A percentile compares a stretch with the other conserved stretches of the same genome.
Evolutionary conservation across 2,888 invertebrate species (phyloP).

Genomic region (Taphrorychus bicolor): DNA sequence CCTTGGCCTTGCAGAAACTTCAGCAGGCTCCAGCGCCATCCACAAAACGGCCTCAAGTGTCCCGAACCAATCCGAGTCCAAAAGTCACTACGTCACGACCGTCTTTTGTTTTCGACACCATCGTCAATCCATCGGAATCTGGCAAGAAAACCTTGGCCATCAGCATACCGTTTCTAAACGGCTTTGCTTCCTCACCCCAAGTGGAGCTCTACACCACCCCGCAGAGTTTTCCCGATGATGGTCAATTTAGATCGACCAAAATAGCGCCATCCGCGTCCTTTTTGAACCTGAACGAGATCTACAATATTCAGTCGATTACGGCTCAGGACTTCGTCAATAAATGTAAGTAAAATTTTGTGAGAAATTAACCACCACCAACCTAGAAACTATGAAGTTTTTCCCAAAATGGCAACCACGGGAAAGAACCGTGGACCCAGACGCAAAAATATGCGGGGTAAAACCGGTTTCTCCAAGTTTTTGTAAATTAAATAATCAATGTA

Average conservation of each 20-base stretch:
- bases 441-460: too few relatives aligned
- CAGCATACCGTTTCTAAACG: constrained; percentile 20
- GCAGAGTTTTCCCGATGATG: neutral
- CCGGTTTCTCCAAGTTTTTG: too few relatives aligned
- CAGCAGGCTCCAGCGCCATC: constrained; percentile 49
- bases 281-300: constrained; percentile 4
- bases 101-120: constrained; percentile 1
- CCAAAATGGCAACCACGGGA: neutral
- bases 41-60: constrained; percentile 21
- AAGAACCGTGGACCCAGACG: too few relatives aligned
- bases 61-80: neutral
- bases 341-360: too few relatives aligned
- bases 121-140: neutral
- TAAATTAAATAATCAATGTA: too few relatives aligned
- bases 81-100: too few relatives aligned
- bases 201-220: neutral
- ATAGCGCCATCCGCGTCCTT: neutral
- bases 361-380: too few relatives aligned
- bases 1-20: constrained; percentile 49
- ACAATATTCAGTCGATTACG: constrained; percentile 12
- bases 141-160: constrained; percentile 27
- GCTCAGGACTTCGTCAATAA: constrained; percentile 30
- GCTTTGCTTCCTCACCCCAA: neutral
- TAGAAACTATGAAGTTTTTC: neutral
- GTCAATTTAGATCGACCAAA: neutral